A percentile compares a stretch with the other conserved stretches of the same genome.
Conservation (phyloP, 2,797 vertebrate species). For the Brachymystax lenok region DNA sequence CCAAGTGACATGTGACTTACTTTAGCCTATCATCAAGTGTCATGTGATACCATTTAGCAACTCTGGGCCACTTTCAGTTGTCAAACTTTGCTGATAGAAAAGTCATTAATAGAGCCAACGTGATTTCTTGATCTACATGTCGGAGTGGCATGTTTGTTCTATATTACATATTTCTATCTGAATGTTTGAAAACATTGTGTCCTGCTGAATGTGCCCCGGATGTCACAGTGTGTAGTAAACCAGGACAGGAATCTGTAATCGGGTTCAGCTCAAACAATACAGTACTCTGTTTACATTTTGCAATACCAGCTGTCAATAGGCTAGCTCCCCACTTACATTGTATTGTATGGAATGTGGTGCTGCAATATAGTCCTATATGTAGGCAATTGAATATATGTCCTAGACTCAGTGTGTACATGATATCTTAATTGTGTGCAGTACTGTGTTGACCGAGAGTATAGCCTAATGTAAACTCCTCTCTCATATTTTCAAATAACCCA, state of each 20-base stretch:
- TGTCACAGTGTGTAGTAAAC: background rate
- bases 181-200: no score
- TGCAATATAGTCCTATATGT: background rate
- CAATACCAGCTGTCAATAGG: background rate
- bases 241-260: conserved; percentile 16
- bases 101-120: no score
- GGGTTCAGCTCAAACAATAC: background rate
- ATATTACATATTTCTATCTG: no score
- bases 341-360: conserved; percentile 7
- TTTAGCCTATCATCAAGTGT: background rate
- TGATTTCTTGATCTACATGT: no score
- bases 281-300: background rate
- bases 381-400: no score
- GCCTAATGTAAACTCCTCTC: background rate
- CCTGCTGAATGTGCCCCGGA: no score
- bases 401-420: no score
- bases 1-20: background rate
- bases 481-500: background rate
- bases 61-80: background rate
- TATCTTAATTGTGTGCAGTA: background rate
- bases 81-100: no score
- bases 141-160: background rate
- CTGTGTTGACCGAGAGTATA: background rate
- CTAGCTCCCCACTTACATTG: background rate
- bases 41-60: conserved; percentile 32